phyloP scores from a whole-genome alignment of 2,113 vertebrate species.

The Paratilapia polleni region DNA sequence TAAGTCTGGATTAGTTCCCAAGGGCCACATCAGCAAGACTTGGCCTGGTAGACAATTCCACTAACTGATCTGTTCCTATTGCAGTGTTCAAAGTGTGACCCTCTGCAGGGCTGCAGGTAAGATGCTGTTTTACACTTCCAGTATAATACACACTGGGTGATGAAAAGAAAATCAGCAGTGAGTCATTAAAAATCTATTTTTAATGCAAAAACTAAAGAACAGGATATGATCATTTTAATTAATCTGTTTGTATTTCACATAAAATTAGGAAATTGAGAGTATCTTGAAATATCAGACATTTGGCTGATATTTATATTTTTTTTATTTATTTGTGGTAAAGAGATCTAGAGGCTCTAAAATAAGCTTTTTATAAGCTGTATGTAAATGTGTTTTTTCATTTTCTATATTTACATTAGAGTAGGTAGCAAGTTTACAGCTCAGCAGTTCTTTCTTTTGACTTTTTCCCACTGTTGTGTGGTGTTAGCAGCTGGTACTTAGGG shows the following conservation, averaged over 20 bases:
- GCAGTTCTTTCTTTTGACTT: too few relatives aligned
- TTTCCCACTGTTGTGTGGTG: not conserved
- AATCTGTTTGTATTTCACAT: not conserved
- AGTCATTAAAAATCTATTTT: too few relatives aligned
- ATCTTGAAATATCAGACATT: not conserved
- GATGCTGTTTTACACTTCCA: not conserved
- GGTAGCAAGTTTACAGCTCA: not conserved
- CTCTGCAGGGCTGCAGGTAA: slow-evolving; percentile 25
- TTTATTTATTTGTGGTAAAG: not conserved
- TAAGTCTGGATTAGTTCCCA: not conserved
- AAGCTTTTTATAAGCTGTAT: not conserved
- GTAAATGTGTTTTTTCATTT: not conserved
- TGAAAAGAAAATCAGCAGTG: not conserved
- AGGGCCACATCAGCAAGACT: not conserved
- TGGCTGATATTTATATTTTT: not conserved
- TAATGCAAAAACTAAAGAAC: too few relatives aligned
- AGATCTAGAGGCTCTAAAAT: not conserved
- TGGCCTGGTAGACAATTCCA: not conserved
- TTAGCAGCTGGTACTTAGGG: fast-evolving
- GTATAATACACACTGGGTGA: not conserved
- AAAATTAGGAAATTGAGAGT: too few relatives aligned
- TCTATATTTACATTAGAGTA: not conserved
- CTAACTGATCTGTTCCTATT: slow-evolving; percentile 1
- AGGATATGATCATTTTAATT: too few relatives aligned
- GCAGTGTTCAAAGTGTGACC: not conserved